These are phyloP conservation scores for Drosophila nebulosa DNA, from an alignment of 1,140 invertebrate genomes.

Conservation along the genomic window DNA sequence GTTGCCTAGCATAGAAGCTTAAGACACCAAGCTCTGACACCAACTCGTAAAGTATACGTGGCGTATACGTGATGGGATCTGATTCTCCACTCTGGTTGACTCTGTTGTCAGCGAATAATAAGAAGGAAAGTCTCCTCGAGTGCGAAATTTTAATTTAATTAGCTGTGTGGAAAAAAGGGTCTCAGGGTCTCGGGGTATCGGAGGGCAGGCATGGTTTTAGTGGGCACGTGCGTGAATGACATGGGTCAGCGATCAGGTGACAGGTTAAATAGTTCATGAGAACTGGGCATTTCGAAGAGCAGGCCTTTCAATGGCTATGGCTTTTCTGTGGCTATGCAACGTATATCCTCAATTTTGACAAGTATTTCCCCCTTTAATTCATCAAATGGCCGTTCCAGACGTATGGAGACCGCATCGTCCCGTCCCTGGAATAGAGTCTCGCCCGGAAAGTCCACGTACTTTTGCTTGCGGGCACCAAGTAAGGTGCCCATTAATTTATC, in stretches of 20 bases:
- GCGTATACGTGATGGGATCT: conserved; percentile 34
- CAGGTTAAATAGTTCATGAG: conserved; percentile 5
- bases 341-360: conserved; percentile 45
- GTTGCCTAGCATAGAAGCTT: background rate
- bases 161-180: conserved; percentile 46
- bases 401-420: conserved; percentile 33
- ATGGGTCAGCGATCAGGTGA: conserved; percentile 41
- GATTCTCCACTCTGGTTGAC: background rate
- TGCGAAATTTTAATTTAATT: conserved; percentile 59
- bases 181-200: conserved; percentile 18
- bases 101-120: background rate
- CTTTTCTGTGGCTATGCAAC: conserved; percentile 20
- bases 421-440: conserved; percentile 62
- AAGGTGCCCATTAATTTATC: conserved; percentile 59
- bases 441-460: conserved; percentile 48
- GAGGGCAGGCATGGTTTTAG: no score
- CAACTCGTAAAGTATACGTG: conserved; percentile 17
- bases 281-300: conserved; percentile 16
- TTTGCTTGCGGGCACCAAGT: conserved; percentile 42
- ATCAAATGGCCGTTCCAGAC: conserved; percentile 25
- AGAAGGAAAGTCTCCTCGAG: background rate
- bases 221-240: conserved; percentile 43
- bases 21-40: background rate
- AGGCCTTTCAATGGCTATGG: conserved; percentile 9
- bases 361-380: conserved; percentile 37